Conservation (phyloP, 2,113 vertebrate genomes). For the Fulmarus glacialis region DNA sequence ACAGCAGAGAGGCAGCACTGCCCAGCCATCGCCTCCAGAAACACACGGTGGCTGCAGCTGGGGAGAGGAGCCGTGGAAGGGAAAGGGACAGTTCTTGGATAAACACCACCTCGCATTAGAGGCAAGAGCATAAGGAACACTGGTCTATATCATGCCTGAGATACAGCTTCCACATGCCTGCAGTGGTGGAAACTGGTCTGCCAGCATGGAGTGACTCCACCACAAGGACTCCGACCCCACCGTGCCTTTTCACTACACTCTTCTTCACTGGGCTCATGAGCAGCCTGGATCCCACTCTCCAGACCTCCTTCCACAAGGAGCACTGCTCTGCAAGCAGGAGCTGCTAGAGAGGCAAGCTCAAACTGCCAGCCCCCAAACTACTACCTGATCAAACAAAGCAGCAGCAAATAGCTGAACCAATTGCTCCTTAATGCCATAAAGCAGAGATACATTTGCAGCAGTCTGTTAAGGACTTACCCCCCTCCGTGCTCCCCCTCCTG, state of each 20-base stretch:
- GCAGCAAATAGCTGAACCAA: neutral
- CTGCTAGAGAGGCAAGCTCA: neutral
- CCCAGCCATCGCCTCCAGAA: accelerated
- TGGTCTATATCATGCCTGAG: accelerated
- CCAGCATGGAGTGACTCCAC: accelerated
- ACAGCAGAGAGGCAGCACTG: accelerated
- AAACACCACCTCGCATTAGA: accelerated
- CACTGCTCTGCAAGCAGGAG: neutral
- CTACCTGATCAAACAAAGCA: accelerated
- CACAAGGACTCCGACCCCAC: accelerated
- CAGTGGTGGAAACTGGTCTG: accelerated
- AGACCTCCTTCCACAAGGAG: accelerated
- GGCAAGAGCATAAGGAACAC: accelerated
- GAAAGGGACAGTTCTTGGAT: accelerated
- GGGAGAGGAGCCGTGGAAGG: neutral
- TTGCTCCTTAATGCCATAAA: accelerated
- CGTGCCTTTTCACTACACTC: accelerated
- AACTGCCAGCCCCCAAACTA: too few species aligned
- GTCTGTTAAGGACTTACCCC: accelerated
- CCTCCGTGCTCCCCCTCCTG: accelerated
- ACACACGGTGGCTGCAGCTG: neutral
- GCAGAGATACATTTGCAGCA: accelerated
- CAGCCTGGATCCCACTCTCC: neutral
- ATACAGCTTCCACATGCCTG: neutral
- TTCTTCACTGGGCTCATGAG: accelerated